Conservation (phyloP, 2,888 invertebrate genomes). For the Eudemis profundana region DNA sequence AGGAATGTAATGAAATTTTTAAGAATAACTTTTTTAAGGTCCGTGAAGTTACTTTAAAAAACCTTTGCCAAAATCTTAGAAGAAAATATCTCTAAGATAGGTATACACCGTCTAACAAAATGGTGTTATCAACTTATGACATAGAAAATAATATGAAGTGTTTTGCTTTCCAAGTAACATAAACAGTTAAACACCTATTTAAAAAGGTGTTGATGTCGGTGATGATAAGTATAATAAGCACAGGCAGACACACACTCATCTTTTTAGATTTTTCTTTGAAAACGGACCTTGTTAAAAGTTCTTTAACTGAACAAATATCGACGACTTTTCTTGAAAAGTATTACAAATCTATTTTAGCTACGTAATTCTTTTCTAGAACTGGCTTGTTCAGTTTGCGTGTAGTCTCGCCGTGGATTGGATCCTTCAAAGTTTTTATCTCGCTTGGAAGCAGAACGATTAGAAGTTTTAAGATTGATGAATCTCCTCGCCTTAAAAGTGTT, state of each 20-base stretch:
- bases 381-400: slow-evolving; percentile 27
- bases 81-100: no score
- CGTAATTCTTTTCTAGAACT: slow-evolving; percentile 17
- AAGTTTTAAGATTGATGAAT: slow-evolving; percentile 77
- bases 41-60: no score
- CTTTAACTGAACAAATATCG: slow-evolving; percentile 10
- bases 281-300: slow-evolving; percentile 31
- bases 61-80: no score
- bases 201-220: background rate
- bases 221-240: background rate
- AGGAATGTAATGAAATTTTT: no score
- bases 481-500: slow-evolving; percentile 58
- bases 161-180: no score
- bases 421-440: slow-evolving; percentile 59
- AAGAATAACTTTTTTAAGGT: no score
- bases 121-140: no score
- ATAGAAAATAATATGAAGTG: no score
- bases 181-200: no score
- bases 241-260: background rate
- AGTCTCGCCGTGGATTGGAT: slow-evolving; percentile 43
- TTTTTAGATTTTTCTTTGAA: slow-evolving; percentile 8
- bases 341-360: slow-evolving; percentile 25
- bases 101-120: no score
- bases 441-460: slow-evolving; percentile 66
- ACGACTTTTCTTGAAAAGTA: slow-evolving; percentile 14